Evolutionary conservation across 1,140 invertebrate genomes (phyloP).

Genomic region (Papilio polytes): DNA sequence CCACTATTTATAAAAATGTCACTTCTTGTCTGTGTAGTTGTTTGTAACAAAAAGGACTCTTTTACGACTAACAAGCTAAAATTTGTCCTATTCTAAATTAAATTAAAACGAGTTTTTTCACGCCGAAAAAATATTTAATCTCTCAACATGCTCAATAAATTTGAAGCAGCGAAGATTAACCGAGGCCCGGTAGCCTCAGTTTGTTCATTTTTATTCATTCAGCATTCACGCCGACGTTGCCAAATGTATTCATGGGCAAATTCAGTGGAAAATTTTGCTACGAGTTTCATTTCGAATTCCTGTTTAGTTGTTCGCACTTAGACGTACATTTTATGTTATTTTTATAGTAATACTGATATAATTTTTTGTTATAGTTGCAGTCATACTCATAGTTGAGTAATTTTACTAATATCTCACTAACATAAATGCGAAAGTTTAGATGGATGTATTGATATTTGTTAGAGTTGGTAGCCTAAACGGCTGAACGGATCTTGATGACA

Average conservation of each 20-base stretch:
- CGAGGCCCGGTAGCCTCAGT: conserved; percentile 54
- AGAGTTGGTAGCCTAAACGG: no score
- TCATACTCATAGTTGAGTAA: no score
- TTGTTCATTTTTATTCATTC: conserved; percentile 75
- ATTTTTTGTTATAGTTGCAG: no score
- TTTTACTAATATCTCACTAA: no score
- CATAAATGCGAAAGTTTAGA: no score
- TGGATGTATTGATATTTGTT: no score
- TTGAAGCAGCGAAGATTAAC: conserved; percentile 67
- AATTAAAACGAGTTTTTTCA: not conserved
- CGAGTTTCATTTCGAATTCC: conserved; percentile 29
- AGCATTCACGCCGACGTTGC: conserved; percentile 67
- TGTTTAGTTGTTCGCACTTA: conserved; percentile 25
- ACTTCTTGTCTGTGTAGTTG: not conserved
- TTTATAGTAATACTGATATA: not conserved
- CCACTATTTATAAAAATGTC: no score
- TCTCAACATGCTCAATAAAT: conserved; percentile 58
- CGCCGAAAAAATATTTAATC: conserved; percentile 50
- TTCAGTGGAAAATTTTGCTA: conserved; percentile 36
- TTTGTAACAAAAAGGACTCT: not conserved
- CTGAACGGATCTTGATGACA: no score
- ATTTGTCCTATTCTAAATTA: not conserved
- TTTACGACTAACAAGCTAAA: not conserved
- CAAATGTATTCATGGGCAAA: conserved; percentile 71
- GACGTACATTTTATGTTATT: not conserved